Evolutionary conservation across 1,140 invertebrate species (phyloP).

Genomic region (Neelides sp.): DNA sequence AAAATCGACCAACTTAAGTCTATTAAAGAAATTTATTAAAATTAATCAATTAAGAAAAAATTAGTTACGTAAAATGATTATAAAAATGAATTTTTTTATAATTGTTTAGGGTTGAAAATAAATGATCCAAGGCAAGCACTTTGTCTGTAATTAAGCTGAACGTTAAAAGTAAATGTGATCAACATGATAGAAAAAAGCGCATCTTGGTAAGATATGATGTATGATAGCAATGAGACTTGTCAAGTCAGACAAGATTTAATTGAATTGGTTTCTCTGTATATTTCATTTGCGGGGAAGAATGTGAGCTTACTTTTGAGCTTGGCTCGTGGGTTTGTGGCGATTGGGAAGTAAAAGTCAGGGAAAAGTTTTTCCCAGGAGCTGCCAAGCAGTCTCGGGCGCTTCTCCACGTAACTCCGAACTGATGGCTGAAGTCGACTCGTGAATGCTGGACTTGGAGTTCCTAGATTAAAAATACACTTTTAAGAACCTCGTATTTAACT

Average conservation of each 20-base stretch:
- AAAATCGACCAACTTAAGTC: too few species aligned
- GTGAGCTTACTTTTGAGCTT: conserved; percentile 59
- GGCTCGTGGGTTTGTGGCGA: conserved; percentile 87
- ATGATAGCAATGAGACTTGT: too few species aligned
- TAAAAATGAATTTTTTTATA: too few species aligned
- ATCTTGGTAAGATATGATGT: too few species aligned
- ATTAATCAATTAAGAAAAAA: too few species aligned
- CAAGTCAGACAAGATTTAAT: too few species aligned
- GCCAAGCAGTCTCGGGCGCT: conserved; percentile 83
- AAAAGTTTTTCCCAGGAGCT: conserved; percentile 94
- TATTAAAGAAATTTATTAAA: too few species aligned
- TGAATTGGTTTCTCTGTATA: background rate
- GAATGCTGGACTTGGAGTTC: conserved; percentile 90
- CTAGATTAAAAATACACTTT: too few species aligned
- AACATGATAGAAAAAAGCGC: conserved; percentile 5
- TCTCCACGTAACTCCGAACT: conserved; percentile 97
- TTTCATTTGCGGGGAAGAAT: background rate
- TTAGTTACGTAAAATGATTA: too few species aligned
- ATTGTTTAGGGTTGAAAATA: too few species aligned
- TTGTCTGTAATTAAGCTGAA: conserved; percentile 1
- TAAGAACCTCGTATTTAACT: too few species aligned
- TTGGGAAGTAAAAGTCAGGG: conserved; percentile 93
- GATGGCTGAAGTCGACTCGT: conserved; percentile 93
- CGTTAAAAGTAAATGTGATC: conserved; percentile 2
- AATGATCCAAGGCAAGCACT: too few species aligned